Percentiles rank a stretch among this genome's conserved stretches.
These are phyloP conservation scores for Rhopilema esculentum DNA, from an alignment of 30 jellyfish, hydroid and myxozoan genomes.

Conservation along the genomic window DNA sequence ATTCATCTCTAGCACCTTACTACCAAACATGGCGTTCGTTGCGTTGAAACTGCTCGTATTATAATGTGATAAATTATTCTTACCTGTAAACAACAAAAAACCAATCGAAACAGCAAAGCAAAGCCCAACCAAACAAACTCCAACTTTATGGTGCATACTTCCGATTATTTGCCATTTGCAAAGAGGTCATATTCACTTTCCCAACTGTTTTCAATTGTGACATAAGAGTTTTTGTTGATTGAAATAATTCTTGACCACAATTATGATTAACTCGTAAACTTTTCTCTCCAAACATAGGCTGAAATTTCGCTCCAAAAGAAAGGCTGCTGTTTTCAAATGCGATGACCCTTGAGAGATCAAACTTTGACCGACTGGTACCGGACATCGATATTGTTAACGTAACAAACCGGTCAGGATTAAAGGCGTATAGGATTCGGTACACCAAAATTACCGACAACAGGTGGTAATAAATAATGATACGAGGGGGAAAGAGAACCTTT, in stretches of 20 bases:
- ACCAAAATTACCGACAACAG: too few species aligned
- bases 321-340: not conserved
- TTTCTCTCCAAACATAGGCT: too few species aligned
- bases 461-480: too few species aligned
- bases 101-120: conserved; percentile 49
- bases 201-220: not conserved
- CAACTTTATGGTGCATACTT: conserved; percentile 29
- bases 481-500: too few species aligned
- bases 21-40: too few species aligned
- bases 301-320: not conserved
- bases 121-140: conserved; percentile 49
- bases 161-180: not conserved
- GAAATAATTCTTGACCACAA: not conserved
- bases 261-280: not conserved
- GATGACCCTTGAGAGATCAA: not conserved
- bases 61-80: not conserved
- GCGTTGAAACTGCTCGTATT: not conserved
- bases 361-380: not conserved
- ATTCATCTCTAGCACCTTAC: too few species aligned
- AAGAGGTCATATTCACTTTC: not conserved
- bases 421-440: too few species aligned
- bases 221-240: not conserved
- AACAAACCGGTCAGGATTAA: too few species aligned
- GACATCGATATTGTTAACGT: not conserved
- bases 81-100: conserved; percentile 48